Evolutionary conservation across 2,113 vertebrate genomes (phyloP).

Genomic region (Mustela nigripes): DNA sequence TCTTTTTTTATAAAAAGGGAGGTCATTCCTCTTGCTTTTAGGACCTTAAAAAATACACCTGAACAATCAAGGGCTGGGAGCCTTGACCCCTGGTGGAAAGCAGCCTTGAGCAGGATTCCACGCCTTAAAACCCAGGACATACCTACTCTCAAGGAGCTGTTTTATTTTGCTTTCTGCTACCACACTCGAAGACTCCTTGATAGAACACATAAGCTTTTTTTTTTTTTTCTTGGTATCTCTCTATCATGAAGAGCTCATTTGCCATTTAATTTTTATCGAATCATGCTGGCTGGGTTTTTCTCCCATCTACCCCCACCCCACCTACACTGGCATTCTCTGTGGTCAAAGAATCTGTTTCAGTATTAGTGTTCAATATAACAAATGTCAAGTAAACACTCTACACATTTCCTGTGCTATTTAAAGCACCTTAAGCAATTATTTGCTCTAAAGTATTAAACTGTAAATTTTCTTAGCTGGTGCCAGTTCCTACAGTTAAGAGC

Average conservation of each 20-base stretch:
- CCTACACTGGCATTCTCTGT: conserved; percentile 86
- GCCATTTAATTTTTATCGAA: conserved; percentile 79
- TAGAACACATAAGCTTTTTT: conserved; percentile 45
- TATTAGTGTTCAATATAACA: conserved; percentile 88
- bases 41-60: conserved; percentile 54
- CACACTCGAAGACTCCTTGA: background rate
- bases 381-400: conserved; percentile 89
- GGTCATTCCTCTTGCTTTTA: conserved; percentile 38
- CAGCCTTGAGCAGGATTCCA: background rate
- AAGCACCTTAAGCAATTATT: conserved; percentile 85
- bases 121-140: background rate
- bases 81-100: background rate
- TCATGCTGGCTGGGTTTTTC: conserved; percentile 77
- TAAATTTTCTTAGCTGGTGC: conserved; percentile 82
- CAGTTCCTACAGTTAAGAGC: conserved; percentile 77
- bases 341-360: conserved; percentile 86
- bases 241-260: conserved; percentile 65
- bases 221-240: conserved; percentile 30
- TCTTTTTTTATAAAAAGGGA: conserved; percentile 16
- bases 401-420: conserved; percentile 88
- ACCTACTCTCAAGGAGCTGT: background rate
- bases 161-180: background rate
- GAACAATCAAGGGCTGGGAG: background rate
- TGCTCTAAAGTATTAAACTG: conserved; percentile 84
- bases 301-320: conserved; percentile 75